A percentile compares a stretch with the other conserved stretches of the same genome.
Conservation (phyloP, 2,888 invertebrate species). For the Orgyia antiqua region DNA sequence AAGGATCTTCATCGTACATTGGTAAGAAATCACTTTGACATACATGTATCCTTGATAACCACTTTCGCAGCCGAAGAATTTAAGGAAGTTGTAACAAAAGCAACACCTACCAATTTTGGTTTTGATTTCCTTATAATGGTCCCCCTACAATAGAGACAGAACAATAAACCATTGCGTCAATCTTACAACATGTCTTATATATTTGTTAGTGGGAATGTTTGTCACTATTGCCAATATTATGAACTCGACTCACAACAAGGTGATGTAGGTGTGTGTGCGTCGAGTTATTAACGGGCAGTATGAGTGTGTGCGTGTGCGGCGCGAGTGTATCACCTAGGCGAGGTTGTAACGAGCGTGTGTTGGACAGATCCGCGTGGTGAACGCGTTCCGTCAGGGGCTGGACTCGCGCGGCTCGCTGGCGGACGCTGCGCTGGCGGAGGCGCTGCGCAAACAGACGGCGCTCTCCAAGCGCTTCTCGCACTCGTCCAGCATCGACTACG, state of each 20-base stretch:
- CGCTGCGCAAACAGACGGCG: slow-evolving; percentile 95
- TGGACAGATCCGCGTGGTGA: slow-evolving; percentile 99
- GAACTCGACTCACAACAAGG: slow-evolving; percentile 13
- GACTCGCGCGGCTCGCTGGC: slow-evolving; percentile 96
- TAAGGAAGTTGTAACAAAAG: neutral
- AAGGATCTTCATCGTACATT: too few relatives aligned
- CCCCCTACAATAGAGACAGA: too few relatives aligned
- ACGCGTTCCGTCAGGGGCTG: slow-evolving; percentile 99
- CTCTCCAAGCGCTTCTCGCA: slow-evolving; percentile 94
- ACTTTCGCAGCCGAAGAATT: too few relatives aligned
- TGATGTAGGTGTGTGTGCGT: too few relatives aligned
- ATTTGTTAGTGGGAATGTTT: slow-evolving; percentile 10
- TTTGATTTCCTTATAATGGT: too few relatives aligned
- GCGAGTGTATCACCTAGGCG: slow-evolving; percentile 1
- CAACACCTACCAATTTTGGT: neutral
- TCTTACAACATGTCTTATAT: too few relatives aligned
- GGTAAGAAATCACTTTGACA: too few relatives aligned
- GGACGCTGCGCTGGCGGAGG: slow-evolving; percentile 94
- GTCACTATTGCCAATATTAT: slow-evolving; percentile 13
- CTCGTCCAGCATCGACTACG: slow-evolving; percentile 89
- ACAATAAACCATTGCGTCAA: too few relatives aligned
- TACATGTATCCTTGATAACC: too few relatives aligned
- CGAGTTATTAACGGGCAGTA: slow-evolving; percentile 8
- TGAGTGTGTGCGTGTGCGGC: neutral
- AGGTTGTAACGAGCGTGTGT: slow-evolving; percentile 11